phyloP scores from a whole-genome alignment of 2,113 vertebrate genomes.

The Carlito syrichta region DNA sequence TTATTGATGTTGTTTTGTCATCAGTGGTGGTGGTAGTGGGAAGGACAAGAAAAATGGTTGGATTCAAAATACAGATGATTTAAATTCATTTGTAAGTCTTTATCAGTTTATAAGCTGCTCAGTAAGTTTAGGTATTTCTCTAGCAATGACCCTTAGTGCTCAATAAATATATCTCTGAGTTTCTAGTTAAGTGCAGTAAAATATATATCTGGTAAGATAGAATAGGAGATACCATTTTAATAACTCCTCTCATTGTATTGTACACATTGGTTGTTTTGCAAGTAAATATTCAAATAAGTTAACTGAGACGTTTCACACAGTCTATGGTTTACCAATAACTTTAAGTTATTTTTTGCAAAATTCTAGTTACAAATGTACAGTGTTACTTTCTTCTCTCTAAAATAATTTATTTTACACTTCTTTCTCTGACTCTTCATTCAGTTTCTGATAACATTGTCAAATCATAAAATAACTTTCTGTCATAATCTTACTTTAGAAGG shows the following conservation, averaged over 20 bases:
- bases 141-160: not conserved
- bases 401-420: not conserved
- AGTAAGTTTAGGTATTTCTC: not conserved
- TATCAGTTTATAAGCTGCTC: not conserved
- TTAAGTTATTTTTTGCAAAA: not conserved
- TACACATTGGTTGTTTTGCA: not conserved
- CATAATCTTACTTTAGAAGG: not conserved
- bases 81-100: not conserved
- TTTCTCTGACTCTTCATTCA: not conserved
- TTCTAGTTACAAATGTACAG: not conserved
- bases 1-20: not conserved
- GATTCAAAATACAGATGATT: slow-evolving; percentile 5
- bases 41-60: not conserved
- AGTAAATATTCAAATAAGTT: not conserved
- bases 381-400: not conserved
- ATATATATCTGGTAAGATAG: not conserved
- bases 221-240: not conserved
- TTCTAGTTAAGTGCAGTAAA: not conserved
- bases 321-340: not conserved
- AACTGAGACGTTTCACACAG: not conserved
- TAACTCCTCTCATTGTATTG: not conserved
- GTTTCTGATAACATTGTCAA: not conserved
- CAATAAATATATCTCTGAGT: not conserved
- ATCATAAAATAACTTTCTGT: not conserved
- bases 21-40: not conserved